phyloP scores from a whole-genome alignment of 2,888 invertebrate species.

The Dicranocentrus wangi region DNA sequence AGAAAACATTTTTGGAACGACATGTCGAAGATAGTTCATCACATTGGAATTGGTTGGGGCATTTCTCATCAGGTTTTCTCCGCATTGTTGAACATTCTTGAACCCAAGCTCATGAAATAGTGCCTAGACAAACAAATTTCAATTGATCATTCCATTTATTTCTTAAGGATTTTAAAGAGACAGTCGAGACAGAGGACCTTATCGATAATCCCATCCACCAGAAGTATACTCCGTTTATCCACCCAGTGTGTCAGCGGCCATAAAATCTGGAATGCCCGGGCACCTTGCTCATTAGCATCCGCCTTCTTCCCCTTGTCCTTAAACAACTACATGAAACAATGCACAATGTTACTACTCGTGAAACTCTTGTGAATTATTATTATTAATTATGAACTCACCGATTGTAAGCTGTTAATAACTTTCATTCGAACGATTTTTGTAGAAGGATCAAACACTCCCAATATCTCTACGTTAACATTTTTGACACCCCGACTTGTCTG shows the following conservation, averaged over 20 bases:
- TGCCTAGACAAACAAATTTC: conserved; percentile 39
- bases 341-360: background rate
- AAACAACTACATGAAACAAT: conserved; percentile 24
- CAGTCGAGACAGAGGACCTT: conserved; percentile 81
- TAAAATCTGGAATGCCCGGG: conserved; percentile 81
- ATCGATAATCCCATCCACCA: conserved; percentile 89
- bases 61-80: conserved; percentile 73
- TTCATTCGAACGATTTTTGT: conserved; percentile 84
- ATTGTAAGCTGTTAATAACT: conserved; percentile 80
- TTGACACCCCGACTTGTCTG: conserved; percentile 70
- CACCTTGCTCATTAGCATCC: conserved; percentile 79
- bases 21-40: conserved; percentile 89
- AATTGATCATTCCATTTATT: background rate
- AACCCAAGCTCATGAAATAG: conserved; percentile 86
- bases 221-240: conserved; percentile 83
- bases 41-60: conserved; percentile 83
- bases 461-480: conserved; percentile 89
- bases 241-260: conserved; percentile 88
- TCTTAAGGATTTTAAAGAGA: background rate
- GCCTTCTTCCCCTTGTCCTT: conserved; percentile 33
- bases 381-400: conserved; percentile 32
- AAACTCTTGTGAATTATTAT: background rate
- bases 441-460: conserved; percentile 86
- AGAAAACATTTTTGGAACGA: conserved; percentile 90
- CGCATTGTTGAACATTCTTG: conserved; percentile 79